phyloP scores from a whole-genome alignment of 2,797 vertebrate genomes.

The Alca torda region DNA sequence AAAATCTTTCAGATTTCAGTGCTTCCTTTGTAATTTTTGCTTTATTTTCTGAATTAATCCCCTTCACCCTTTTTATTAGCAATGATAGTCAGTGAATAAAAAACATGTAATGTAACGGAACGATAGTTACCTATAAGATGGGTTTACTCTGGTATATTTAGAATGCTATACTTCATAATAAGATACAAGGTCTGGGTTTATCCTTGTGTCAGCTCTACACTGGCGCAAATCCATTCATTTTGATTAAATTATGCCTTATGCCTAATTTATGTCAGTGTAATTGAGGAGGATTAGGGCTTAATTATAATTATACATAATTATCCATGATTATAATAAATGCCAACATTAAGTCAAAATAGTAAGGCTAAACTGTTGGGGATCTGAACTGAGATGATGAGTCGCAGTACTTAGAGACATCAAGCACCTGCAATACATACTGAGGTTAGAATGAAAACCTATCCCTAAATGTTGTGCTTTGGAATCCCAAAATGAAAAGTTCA shows the following conservation, averaged over 20 bases:
- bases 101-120: background rate
- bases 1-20: constrained; percentile 1
- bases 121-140: background rate
- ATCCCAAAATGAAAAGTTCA: background rate
- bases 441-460: background rate
- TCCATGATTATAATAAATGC: constrained; percentile 65
- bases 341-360: constrained; percentile 66
- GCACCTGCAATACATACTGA: background rate
- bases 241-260: constrained; percentile 64
- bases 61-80: background rate
- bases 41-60: constrained; percentile 16
- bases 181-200: constrained; percentile 22
- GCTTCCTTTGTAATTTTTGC: background rate
- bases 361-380: constrained; percentile 42
- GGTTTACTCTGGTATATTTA: background rate
- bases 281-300: constrained; percentile 64
- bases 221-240: constrained; percentile 48
- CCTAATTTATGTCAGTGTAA: constrained; percentile 61
- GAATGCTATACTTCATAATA: background rate
- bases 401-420: constrained; percentile 2
- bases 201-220: constrained; percentile 17
- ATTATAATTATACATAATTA: constrained; percentile 70
- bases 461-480: background rate
- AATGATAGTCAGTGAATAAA: background rate
- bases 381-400: constrained; percentile 23